Evolutionary conservation across 2,888 invertebrate species (phyloP), one percentile per base, ranked within the genome.

Genomic region (Scrobipalpa atriplicella): DNA sequence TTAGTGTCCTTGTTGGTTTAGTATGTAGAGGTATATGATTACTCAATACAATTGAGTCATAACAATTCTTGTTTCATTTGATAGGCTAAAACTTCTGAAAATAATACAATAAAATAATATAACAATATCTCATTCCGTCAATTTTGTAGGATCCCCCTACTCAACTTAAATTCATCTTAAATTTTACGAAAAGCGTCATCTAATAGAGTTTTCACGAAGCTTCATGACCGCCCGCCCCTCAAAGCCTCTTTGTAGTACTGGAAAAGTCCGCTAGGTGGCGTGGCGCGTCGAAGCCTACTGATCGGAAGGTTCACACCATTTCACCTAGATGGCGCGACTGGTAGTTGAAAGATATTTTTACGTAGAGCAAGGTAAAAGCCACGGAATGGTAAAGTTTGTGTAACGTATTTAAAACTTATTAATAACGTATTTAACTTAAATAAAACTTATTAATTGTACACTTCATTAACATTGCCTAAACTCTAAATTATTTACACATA

Each of bases 221-320:
- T 81, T 77, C 75, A 73, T 64, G 69, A 69, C 67, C 67, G 66
- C 71, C 68, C 61, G 66, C 69, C 72, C 76, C 71, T 69, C 72
- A 75, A 81, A 87, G 58, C 58, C 58, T 85, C 84, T 88, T 71
- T 76, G 71, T 82, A 52, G 85, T 90, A 82, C 73, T 56, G 80
- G 82, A 84, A 90, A 89, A 85, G 80, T 82, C 80, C 82, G 76
- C 79, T 83, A 92, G 92, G 85, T 90, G 92, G 86, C 90, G 84
- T 16, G 21, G 13, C 21, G n/a, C 21, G 8, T 10, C n/a, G 65
- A 71, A 78, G 73, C 75, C 72, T 77, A 67, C 68, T 29, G 29
- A 61, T 79, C 78, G 74, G 60, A 69, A 77, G 76, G 69, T 85
- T 83, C 77, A 66, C 68, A 63, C 66, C 38, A 66, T 56, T 71